phyloP scores from a whole-genome alignment of 2,888 invertebrate species.

The Mythimna albipuncta region DNA sequence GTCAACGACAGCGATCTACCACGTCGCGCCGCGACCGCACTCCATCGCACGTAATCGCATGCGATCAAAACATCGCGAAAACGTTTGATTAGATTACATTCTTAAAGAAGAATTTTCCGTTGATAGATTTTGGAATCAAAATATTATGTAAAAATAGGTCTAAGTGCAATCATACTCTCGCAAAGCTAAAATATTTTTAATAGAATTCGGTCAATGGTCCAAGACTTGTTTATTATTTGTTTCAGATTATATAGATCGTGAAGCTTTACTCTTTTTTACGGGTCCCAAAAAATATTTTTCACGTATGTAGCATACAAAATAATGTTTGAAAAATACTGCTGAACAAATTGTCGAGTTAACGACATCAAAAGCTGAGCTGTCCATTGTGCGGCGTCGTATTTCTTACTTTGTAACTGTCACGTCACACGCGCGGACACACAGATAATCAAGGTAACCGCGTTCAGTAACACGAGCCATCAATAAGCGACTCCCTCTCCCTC shows the following conservation, averaged over 20 bases:
- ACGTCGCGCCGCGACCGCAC: constrained; percentile 25
- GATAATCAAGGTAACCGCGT: constrained; percentile 64
- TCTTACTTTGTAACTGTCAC: constrained; percentile 49
- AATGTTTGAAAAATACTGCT: neutral
- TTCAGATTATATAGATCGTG: neutral
- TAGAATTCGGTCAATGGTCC: neutral
- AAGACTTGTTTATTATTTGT: neutral
- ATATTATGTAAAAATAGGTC: neutral
- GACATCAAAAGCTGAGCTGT: constrained; percentile 23
- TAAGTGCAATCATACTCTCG: neutral
- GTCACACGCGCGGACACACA: constrained; percentile 51
- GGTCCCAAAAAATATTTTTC: neutral
- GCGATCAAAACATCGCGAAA: neutral
- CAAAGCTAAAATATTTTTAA: neutral
- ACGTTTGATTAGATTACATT: constrained; percentile 28
- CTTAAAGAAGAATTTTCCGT: neutral
- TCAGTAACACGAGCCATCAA: constrained; percentile 70
- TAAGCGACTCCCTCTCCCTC: constrained; percentile 53
- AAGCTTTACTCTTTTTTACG: neutral
- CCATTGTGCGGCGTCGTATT: constrained; percentile 35
- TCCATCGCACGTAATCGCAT: neutral
- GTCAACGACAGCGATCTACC: constrained; percentile 63
- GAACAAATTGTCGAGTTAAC: constrained; percentile 30
- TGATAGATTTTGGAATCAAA: neutral
- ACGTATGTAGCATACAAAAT: neutral